Evolutionary conservation across 2,113 vertebrate genomes (phyloP).

Genomic region (Sebastes schlegelii): DNA sequence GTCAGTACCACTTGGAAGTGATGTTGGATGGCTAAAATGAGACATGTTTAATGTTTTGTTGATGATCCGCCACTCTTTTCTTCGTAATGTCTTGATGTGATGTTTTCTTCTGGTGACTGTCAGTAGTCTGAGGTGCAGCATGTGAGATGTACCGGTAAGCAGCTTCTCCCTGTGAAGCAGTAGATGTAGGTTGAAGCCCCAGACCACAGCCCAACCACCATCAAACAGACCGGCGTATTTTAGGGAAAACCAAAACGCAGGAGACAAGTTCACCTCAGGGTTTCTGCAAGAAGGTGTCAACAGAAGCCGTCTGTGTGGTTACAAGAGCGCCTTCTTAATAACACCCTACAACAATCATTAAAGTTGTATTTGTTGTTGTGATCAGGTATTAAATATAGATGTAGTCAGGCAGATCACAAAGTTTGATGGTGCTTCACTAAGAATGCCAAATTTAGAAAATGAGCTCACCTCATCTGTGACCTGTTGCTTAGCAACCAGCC

Average conservation of each 20-base stretch:
- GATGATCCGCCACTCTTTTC: not conserved
- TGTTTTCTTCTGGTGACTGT: not conserved
- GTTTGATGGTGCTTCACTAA: conserved; percentile 23
- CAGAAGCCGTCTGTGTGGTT: not conserved
- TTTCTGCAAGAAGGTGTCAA: not conserved
- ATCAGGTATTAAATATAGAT: not conserved
- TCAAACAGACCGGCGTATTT: conserved; percentile 33
- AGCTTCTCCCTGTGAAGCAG: not conserved
- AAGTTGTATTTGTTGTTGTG: not conserved
- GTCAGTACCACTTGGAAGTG: not conserved
- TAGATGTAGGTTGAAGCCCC: not conserved
- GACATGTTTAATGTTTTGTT: not conserved
- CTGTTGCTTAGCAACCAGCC: conserved; percentile 60
- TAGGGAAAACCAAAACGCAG: conserved; percentile 11
- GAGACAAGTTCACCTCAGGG: not conserved
- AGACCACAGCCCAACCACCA: conserved; percentile 47
- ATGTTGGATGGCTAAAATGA: not conserved
- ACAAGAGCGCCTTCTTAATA: not conserved
- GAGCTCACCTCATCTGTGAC: conserved; percentile 35
- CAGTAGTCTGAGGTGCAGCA: not conserved
- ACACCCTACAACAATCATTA: not conserved
- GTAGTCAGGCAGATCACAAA: not conserved
- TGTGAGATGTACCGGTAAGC: not conserved
- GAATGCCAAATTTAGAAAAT: conserved; percentile 41
- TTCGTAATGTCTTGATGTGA: not conserved